phyloP scores from a whole-genome alignment of 2,888 invertebrate species.

The Coleophora deauratella region DNA sequence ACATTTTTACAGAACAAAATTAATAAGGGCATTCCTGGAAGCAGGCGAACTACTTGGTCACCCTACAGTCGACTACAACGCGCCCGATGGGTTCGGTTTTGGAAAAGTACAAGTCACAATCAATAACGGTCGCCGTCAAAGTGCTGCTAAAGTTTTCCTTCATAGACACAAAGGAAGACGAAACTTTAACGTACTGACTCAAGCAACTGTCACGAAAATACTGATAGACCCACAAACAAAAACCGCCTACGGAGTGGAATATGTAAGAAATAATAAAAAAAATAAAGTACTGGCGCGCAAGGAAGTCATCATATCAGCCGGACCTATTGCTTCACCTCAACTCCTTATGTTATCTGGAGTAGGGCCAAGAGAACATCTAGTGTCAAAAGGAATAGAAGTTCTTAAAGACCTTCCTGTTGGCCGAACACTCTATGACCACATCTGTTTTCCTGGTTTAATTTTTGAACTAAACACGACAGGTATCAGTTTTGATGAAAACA shows the following conservation, averaged over 20 bases:
- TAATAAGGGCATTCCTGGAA: slow-evolving; percentile 68
- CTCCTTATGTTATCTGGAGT: slow-evolving; percentile 90
- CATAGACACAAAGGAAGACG: slow-evolving; percentile 72
- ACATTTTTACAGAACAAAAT: slow-evolving; percentile 43
- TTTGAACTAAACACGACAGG: slow-evolving; percentile 53
- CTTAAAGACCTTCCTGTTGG: slow-evolving; percentile 80
- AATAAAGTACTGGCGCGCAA: slow-evolving; percentile 76
- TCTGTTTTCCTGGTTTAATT: slow-evolving; percentile 66
- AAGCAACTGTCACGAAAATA: slow-evolving; percentile 77
- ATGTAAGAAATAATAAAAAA: slow-evolving; percentile 64
- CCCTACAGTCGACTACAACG: slow-evolving; percentile 80
- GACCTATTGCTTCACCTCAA: slow-evolving; percentile 92
- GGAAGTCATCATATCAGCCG: slow-evolving; percentile 90
- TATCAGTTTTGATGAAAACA: slow-evolving; percentile 41
- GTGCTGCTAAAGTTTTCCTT: slow-evolving; percentile 78
- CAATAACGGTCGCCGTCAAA: slow-evolving; percentile 75
- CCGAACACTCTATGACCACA: slow-evolving; percentile 76
- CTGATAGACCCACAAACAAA: slow-evolving; percentile 77
- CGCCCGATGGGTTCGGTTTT: slow-evolving; percentile 76
- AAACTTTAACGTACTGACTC: slow-evolving; percentile 80
- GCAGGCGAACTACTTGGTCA: slow-evolving; percentile 79
- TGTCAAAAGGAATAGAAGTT: slow-evolving; percentile 70
- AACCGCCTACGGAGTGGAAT: slow-evolving; percentile 80
- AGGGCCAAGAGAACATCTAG: slow-evolving; percentile 70
- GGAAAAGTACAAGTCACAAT: slow-evolving; percentile 78